Evolutionary conservation across 2,888 invertebrate species (phyloP).

Genomic region (Anaspis maculata): DNA sequence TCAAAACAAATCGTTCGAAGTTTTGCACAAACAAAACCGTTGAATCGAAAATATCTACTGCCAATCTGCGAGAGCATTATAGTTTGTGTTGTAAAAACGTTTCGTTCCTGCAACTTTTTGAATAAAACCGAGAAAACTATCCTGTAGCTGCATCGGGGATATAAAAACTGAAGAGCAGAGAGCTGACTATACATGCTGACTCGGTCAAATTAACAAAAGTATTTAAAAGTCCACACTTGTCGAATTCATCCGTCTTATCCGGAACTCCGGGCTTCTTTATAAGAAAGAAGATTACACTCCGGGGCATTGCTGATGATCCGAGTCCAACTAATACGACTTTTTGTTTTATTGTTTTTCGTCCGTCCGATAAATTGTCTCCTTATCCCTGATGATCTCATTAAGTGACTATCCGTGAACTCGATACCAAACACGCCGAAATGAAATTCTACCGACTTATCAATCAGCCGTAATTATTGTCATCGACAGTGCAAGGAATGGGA

Average conservation of each 20-base stretch:
- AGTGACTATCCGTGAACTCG: slow-evolving; percentile 6
- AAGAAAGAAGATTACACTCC: slow-evolving; percentile 21
- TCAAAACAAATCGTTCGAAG: slow-evolving; percentile 28
- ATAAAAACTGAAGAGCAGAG: no score
- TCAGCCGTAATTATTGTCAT: no score
- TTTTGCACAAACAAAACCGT: slow-evolving; percentile 20
- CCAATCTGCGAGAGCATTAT: slow-evolving; percentile 18
- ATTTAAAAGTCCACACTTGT: slow-evolving; percentile 22
- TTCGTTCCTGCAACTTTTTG: slow-evolving; percentile 15
- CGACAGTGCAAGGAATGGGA: no score
- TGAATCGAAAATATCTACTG: slow-evolving; percentile 13
- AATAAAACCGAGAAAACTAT: no score
- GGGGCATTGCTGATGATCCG: slow-evolving; percentile 22
- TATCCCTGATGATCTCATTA: slow-evolving; percentile 15
- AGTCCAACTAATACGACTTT: slow-evolving; percentile 24
- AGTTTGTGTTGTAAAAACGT: no score
- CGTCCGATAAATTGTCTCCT: slow-evolving; percentile 15
- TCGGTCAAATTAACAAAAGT: no score
- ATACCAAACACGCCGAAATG: no score
- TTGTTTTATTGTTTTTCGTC: slow-evolving; percentile 25
- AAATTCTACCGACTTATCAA: no score
- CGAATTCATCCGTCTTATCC: slow-evolving; percentile 22
- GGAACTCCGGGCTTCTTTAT: slow-evolving; percentile 15
- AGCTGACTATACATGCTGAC: no score
- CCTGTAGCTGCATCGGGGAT: no score